phyloP scores from a whole-genome alignment of 2,797 vertebrate species.

The Hyperoplus immaculatus region DNA sequence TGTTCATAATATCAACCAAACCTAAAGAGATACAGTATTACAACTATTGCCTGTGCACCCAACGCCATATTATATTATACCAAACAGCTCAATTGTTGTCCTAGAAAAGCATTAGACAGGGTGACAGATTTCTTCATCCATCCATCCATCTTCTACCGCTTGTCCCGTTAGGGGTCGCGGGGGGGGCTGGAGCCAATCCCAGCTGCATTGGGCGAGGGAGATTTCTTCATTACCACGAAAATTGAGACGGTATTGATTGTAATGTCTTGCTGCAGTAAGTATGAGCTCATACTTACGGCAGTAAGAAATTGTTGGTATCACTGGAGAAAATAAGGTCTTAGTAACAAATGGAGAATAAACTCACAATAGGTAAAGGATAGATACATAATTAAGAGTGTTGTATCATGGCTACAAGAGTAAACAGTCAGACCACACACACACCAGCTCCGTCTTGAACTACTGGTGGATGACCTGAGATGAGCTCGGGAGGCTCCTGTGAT shows the following conservation, averaged over 20 bases:
- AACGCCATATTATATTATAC: background rate
- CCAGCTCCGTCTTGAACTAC: slow-evolving; percentile 1
- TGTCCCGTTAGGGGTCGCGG: too few species aligned
- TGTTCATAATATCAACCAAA: background rate
- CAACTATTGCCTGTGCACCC: background rate
- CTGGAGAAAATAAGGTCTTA: background rate
- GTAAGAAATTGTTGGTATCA: background rate
- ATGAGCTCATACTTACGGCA: too few species aligned
- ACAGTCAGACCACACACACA: slow-evolving; percentile 29
- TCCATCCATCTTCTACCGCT: too few species aligned
- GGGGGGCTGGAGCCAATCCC: too few species aligned
- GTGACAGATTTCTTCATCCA: background rate
- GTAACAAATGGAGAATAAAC: background rate
- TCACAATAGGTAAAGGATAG: background rate
- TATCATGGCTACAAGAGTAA: slow-evolving; percentile 8
- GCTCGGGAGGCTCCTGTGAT: slow-evolving; percentile 48
- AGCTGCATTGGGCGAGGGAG: too few species aligned
- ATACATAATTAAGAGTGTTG: background rate
- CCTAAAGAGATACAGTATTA: background rate
- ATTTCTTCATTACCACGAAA: background rate
- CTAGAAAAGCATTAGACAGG: background rate
- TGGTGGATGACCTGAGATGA: slow-evolving; percentile 30
- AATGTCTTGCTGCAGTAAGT: background rate
- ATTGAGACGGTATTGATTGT: background rate
- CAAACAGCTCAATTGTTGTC: background rate